A percentile compares a stretch with the other conserved stretches of the same genome.
Evolutionary conservation across 1,140 invertebrate genomes (phyloP).

Genomic region (Lepidurus apus): DNA sequence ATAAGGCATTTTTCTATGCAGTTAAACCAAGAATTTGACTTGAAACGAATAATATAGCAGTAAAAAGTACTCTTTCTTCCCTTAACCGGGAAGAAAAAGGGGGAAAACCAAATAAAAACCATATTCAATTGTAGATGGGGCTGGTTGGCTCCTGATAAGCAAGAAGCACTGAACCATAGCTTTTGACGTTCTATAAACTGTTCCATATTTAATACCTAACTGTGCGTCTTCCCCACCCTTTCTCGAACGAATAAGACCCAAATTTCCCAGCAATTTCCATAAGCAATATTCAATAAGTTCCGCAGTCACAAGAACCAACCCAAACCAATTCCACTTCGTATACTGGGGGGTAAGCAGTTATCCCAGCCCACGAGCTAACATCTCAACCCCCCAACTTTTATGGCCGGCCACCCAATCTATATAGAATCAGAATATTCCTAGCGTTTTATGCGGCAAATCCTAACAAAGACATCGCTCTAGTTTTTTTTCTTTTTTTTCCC

Average conservation of each 20-base stretch:
- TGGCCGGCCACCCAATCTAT: constrained; percentile 11
- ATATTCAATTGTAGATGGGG: constrained; percentile 6
- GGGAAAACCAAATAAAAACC: not conserved
- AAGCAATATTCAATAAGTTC: constrained; percentile 14
- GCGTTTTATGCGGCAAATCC: not conserved
- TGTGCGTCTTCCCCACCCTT: not conserved
- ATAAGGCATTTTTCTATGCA: not conserved
- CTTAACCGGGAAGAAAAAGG: not conserved
- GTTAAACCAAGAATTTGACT: not conserved
- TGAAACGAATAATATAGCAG: not conserved
- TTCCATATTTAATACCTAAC: not conserved
- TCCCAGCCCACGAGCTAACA: not conserved
- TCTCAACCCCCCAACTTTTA: constrained; percentile 5
- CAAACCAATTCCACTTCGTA: not conserved
- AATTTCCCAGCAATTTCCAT: constrained; percentile 10
- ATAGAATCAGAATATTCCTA: constrained; percentile 5
- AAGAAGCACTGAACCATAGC: not conserved
- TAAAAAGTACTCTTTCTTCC: not conserved
- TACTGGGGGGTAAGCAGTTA: not conserved
- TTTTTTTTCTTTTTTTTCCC: not conserved
- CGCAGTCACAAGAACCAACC: not conserved
- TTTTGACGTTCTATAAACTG: not conserved
- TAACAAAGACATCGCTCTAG: not conserved
- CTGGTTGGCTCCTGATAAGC: not conserved
- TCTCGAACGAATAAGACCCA: not conserved